Conservation (phyloP, 2,888 invertebrate species). For the Parnassius mnemosyne region DNA sequence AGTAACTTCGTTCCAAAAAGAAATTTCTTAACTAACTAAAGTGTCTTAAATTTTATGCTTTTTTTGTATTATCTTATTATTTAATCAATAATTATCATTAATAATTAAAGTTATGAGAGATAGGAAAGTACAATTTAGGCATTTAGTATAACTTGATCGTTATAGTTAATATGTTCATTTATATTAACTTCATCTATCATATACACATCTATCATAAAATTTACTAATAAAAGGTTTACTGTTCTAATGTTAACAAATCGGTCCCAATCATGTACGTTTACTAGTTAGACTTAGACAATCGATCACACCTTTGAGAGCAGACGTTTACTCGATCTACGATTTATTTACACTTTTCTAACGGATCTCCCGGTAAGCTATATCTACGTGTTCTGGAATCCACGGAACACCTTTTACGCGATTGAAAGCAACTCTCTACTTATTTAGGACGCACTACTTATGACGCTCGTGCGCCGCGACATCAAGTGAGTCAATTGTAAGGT, state of each 20-base stretch:
- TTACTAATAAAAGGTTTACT: not conserved
- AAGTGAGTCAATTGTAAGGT: constrained; percentile 23
- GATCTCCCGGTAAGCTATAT: constrained; percentile 35
- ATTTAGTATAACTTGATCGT: too few relatives aligned
- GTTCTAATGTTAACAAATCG: not conserved
- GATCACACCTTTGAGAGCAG: constrained; percentile 7
- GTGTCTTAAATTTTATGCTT: too few relatives aligned
- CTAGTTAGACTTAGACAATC: constrained; percentile 13
- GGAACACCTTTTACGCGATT: constrained; percentile 37
- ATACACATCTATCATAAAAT: not conserved
- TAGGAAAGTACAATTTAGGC: too few relatives aligned
- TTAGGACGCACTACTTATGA: constrained; percentile 24
- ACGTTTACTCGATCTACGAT: not conserved
- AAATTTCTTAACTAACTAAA: too few relatives aligned
- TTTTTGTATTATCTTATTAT: too few relatives aligned
- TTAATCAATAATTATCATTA: too few relatives aligned
- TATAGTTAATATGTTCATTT: too few relatives aligned
- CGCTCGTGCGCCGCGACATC: constrained; percentile 5
- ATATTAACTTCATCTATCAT: too few relatives aligned
- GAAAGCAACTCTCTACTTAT: constrained; percentile 35
- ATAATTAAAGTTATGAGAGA: not conserved
- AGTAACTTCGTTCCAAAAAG: too few relatives aligned
- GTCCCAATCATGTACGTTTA: constrained; percentile 11
- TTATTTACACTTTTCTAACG: constrained; percentile 33
- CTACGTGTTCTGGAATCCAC: constrained; percentile 39